phyloP scores from a whole-genome alignment of 1,140 invertebrate species.

The Solenopsis invicta region DNA sequence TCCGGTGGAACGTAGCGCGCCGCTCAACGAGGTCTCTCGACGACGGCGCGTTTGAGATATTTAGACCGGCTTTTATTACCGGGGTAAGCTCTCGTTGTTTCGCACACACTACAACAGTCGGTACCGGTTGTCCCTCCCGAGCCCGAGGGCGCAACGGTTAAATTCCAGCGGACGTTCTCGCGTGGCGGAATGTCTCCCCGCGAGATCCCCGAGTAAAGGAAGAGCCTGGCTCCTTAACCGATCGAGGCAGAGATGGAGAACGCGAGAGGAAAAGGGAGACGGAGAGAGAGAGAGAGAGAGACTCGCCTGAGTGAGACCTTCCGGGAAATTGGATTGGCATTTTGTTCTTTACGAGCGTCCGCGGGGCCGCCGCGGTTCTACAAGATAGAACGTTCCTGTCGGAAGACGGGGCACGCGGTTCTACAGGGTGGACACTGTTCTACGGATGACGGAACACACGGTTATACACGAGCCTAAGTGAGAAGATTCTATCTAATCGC shows the following conservation, averaged over 20 bases:
- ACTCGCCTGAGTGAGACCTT: slow-evolving; percentile 59
- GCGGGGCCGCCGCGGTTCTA: slow-evolving; percentile 39
- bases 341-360: slow-evolving; percentile 62
- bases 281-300: neutral
- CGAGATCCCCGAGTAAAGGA: slow-evolving; percentile 52
- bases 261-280: neutral
- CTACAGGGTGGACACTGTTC: slow-evolving; percentile 50
- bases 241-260: slow-evolving; percentile 24
- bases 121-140: slow-evolving; percentile 61
- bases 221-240: slow-evolving; percentile 46
- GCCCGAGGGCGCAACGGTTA: slow-evolving; percentile 59
- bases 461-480: neutral
- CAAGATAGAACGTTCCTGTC: slow-evolving; percentile 53
- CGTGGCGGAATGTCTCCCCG: slow-evolving; percentile 66
- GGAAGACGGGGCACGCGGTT: slow-evolving; percentile 45
- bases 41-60: slow-evolving; percentile 35
- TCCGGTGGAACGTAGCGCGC: slow-evolving; percentile 29
- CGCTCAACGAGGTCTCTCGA: slow-evolving; percentile 28
- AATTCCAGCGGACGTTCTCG: slow-evolving; percentile 66
- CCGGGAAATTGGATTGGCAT: slow-evolving; percentile 67
- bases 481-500: neutral
- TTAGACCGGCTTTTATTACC: slow-evolving; percentile 60
- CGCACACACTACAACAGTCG: slow-evolving; percentile 19
- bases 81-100: slow-evolving; percentile 53
- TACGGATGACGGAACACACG: slow-evolving; percentile 24